A percentile compares a stretch with the other conserved stretches of the same genome.
These are phyloP conservation scores for Heliconius melpomene DNA, from an alignment of 1,140 invertebrate species.

Conservation along the genomic window DNA sequence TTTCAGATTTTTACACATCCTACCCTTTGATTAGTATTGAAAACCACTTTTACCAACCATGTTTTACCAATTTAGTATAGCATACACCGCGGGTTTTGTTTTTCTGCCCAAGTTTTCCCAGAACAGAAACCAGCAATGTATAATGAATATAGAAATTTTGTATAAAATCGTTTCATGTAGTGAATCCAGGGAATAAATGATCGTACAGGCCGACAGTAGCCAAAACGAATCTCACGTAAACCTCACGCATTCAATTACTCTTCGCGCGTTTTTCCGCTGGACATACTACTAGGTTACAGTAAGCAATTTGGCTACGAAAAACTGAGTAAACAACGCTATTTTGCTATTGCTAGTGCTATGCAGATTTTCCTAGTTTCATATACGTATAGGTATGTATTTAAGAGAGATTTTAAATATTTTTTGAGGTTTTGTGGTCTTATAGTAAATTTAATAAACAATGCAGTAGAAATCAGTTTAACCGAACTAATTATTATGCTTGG, in stretches of 20 bases:
- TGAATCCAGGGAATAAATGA: conserved; percentile 54
- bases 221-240: conserved; percentile 69
- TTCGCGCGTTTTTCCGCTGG: conserved; percentile 54
- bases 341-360: conserved; percentile 20
- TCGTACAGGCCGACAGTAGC: conserved; percentile 47
- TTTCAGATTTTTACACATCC: conserved; percentile 67
- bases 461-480: no score
- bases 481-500: no score
- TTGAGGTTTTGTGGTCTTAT: no score
- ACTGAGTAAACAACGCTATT: conserved; percentile 33
- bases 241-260: conserved; percentile 73
- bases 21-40: conserved; percentile 48
- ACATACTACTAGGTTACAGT: conserved; percentile 36
- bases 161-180: neutral
- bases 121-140: neutral
- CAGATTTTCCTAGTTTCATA: neutral
- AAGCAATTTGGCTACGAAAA: conserved; percentile 38
- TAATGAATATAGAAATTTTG: neutral
- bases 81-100: conserved; percentile 27
- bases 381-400: neutral
- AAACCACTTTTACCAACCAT: neutral
- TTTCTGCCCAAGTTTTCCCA: neutral
- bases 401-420: no score
- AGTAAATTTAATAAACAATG: no score
- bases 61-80: neutral